Percentiles rank a stretch among this genome's conserved stretches.
These are phyloP conservation scores for Zeugodacus cucurbitae DNA, from an alignment of 1,140 invertebrate species.

Conservation along the genomic window DNA sequence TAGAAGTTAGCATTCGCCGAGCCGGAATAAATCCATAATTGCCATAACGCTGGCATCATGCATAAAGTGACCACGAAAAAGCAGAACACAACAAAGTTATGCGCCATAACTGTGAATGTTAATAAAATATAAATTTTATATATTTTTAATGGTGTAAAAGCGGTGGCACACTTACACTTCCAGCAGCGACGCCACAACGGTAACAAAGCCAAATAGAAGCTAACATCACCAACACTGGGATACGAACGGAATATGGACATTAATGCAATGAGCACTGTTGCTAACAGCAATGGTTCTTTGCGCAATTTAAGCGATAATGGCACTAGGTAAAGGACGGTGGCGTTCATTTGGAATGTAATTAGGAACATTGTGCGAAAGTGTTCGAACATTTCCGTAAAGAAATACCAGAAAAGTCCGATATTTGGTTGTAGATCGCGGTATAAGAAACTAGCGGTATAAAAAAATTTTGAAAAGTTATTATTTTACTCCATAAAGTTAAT, in stretches of 20 bases:
- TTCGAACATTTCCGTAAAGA: constrained; percentile 99
- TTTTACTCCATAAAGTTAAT: constrained; percentile 3
- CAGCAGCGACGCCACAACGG: constrained; percentile 93
- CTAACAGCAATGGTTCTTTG: constrained; percentile 87
- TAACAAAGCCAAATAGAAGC: constrained; percentile 89
- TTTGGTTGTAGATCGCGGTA: constrained; percentile 96
- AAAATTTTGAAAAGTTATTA: constrained; percentile 46
- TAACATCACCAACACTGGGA: constrained; percentile 94
- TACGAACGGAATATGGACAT: constrained; percentile 96
- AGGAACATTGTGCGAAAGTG: constrained; percentile 96
- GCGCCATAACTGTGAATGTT: constrained; percentile 80
- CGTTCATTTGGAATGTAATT: constrained; percentile 97
- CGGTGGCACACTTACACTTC: constrained; percentile 75
- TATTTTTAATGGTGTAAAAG: not conserved
- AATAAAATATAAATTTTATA: not conserved
- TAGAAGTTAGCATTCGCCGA: constrained; percentile 99
- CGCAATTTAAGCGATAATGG: constrained; percentile 88
- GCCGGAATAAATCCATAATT: constrained; percentile 97
- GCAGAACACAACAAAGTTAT: constrained; percentile 90
- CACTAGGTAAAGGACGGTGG: constrained; percentile 87
- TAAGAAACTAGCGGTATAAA: constrained; percentile 71
- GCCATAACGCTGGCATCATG: constrained; percentile 94
- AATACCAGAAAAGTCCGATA: constrained; percentile 99
- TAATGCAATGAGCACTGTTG: constrained; percentile 85
- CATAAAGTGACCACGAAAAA: constrained; percentile 89